Percentiles rank a stretch among this genome's conserved stretches.
Evolutionary conservation across 1,140 invertebrate genomes (phyloP).

Genomic region (Leucophenga varia): DNA sequence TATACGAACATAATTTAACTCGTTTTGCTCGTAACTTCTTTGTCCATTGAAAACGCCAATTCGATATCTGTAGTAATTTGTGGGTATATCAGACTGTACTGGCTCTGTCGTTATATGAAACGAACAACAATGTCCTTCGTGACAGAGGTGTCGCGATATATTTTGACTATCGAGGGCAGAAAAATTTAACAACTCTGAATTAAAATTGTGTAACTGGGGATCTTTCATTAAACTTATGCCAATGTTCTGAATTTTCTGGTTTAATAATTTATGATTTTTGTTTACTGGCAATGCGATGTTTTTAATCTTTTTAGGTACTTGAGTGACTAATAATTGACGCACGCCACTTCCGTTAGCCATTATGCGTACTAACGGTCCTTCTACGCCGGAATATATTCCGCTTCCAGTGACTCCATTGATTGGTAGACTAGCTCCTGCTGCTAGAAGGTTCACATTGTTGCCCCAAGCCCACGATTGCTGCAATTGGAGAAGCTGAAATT

Average conservation of each 20-base stretch:
- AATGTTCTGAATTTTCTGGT: background rate
- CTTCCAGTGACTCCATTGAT: constrained; percentile 61
- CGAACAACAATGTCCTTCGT: constrained; percentile 35
- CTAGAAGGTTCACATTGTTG: constrained; percentile 64
- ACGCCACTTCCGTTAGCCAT: constrained; percentile 56
- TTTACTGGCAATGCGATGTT: background rate
- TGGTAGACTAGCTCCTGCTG: constrained; percentile 62
- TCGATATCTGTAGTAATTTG: constrained; percentile 36
- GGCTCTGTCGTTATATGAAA: constrained; percentile 16
- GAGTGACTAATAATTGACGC: constrained; percentile 58
- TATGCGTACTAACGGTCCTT: constrained; percentile 55
- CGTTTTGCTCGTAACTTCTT: constrained; percentile 45
- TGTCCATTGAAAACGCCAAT: constrained; percentile 55
- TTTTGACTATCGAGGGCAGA: constrained; percentile 1
- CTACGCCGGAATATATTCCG: constrained; percentile 63
- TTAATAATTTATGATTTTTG: background rate
- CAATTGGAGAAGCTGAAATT: constrained; percentile 62
- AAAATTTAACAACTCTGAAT: constrained; percentile 18
- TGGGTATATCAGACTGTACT: background rate
- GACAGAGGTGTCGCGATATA: constrained; percentile 21
- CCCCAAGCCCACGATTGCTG: constrained; percentile 63
- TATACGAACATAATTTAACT: constrained; percentile 44
- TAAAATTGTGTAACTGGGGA: constrained; percentile 22
- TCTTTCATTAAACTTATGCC: constrained; percentile 27
- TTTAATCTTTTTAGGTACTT: constrained; percentile 45